A percentile compares a stretch with the other conserved stretches of the same genome.
phyloP scores from a whole-genome alignment of 2,113 vertebrate species.

The Sturnus vulgaris region DNA sequence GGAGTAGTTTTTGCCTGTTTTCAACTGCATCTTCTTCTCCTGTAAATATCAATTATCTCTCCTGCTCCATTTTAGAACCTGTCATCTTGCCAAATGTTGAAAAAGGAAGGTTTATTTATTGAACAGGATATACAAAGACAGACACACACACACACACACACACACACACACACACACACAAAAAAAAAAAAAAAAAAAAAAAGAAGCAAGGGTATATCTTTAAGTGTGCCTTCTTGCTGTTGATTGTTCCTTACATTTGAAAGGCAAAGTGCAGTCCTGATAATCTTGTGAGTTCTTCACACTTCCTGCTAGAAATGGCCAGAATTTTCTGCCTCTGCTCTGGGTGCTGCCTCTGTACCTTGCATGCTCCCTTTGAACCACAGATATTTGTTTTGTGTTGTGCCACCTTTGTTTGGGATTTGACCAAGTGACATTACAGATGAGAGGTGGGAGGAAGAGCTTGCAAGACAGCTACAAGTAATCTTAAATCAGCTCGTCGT shows the following conservation, averaged over 20 bases:
- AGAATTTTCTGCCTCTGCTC: not conserved
- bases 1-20: conserved; percentile 55
- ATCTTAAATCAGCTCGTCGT: not conserved
- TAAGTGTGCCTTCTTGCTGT: not conserved
- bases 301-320: not conserved
- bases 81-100: conserved; percentile 62
- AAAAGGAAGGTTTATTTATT: conserved; percentile 65
- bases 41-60: conserved; percentile 63
- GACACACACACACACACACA: not conserved
- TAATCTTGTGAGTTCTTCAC: not conserved
- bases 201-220: not conserved
- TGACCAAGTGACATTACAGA: not conserved
- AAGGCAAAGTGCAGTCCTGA: not conserved
- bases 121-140: not conserved
- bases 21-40: conserved; percentile 59
- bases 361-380: not conserved
- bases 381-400: not conserved
- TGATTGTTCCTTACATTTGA: conserved; percentile 20
- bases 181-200: not conserved
- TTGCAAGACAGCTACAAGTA: not conserved
- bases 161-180: not conserved
- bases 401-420: not conserved
- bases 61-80: conserved; percentile 56
- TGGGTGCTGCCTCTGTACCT: not conserved
- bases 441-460: not conserved